Conservation (phyloP, 2,888 invertebrate genomes). For the Portevinia maculata region DNA sequence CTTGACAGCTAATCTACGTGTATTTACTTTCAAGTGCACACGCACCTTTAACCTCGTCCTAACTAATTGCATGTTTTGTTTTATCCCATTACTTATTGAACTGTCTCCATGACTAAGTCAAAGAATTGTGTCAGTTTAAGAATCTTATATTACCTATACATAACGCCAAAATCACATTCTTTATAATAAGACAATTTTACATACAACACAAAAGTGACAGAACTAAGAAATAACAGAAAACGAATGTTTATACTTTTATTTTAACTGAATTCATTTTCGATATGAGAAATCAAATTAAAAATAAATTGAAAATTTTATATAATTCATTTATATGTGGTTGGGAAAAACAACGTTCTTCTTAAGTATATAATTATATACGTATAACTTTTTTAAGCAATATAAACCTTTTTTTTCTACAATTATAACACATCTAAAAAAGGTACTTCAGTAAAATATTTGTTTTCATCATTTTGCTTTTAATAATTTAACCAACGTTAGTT, state of each 20-base stretch:
- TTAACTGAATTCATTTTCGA: no score
- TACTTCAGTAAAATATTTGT: slow-evolving; percentile 62
- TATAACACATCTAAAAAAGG: slow-evolving; percentile 64
- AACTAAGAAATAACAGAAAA: neutral
- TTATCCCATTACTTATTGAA: no score
- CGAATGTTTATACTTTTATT: no score
- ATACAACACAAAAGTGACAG: neutral
- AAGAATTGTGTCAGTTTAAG: no score
- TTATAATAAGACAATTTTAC: slow-evolving; percentile 2
- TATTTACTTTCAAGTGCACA: no score
- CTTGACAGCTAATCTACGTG: no score
- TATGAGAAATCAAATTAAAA: neutral
- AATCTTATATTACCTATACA: no score
- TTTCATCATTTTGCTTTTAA: slow-evolving; percentile 26
- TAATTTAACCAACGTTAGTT: slow-evolving; percentile 38
- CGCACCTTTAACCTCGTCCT: no score
- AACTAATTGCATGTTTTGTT: no score
- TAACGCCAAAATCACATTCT: neutral
- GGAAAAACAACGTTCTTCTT: neutral
- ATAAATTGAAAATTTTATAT: neutral
- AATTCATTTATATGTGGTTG: neutral
- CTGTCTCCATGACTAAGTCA: no score
- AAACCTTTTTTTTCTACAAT: slow-evolving; percentile 18
- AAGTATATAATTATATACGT: neutral
- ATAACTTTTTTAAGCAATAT: slow-evolving; percentile 17